Evolutionary conservation across 2,888 invertebrate species (phyloP).

Genomic region (Xestia xanthographa): DNA sequence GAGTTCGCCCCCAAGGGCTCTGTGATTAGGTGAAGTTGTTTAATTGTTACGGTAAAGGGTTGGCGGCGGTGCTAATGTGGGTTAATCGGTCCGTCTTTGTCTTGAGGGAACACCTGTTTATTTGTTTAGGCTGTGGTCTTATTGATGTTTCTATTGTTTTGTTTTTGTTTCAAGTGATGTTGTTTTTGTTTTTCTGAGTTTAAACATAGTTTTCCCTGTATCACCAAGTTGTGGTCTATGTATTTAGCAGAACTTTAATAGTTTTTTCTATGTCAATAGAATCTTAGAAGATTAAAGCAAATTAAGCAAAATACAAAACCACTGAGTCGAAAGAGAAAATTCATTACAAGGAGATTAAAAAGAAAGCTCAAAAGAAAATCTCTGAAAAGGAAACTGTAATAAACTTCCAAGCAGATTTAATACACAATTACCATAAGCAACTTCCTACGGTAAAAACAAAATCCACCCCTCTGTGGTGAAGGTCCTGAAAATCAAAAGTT

Average conservation of each 20-base stretch:
- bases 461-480: slow-evolving; percentile 65
- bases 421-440: slow-evolving; percentile 68
- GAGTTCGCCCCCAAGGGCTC: slow-evolving; percentile 81
- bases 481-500: slow-evolving; percentile 77
- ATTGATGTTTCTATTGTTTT: slow-evolving; percentile 33
- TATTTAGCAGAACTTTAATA: too few species aligned
- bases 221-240: not conserved
- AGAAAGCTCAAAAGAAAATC: slow-evolving; percentile 46
- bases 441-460: slow-evolving; percentile 66
- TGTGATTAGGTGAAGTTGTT: slow-evolving; percentile 84
- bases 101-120: slow-evolving; percentile 50
- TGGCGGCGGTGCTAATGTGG: slow-evolving; percentile 76
- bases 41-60: slow-evolving; percentile 81
- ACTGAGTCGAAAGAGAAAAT: slow-evolving; percentile 14
- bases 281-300: not conserved
- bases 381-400: slow-evolving; percentile 59
- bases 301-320: slow-evolving; percentile 12
- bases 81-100: slow-evolving; percentile 69
- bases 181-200: not conserved
- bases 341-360: slow-evolving; percentile 53
- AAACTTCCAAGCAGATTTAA: slow-evolving; percentile 61
- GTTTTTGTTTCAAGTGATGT: slow-evolving; percentile 15
- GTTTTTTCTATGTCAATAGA: not conserved
- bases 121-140: slow-evolving; percentile 44
- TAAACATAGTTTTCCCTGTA: not conserved